Percentiles rank a stretch among this genome's conserved stretches.
Evolutionary conservation across 1,140 invertebrate species (phyloP).

Genomic region (Idris sp.): DNA sequence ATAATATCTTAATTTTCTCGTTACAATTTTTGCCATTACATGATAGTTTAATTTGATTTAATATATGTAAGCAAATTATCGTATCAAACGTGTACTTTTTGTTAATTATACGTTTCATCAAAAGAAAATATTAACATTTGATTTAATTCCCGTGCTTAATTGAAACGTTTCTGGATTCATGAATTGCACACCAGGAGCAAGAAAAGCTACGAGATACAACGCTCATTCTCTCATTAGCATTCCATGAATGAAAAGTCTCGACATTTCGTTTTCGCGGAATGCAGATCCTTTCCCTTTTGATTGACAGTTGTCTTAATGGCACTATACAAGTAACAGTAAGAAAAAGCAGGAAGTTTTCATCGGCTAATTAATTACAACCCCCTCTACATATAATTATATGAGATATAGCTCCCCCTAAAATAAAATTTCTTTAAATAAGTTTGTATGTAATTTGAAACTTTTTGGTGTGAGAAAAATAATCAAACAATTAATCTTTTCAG

Average conservation of each 20-base stretch:
- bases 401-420: too few species aligned
- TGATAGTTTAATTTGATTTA: slow-evolving; percentile 1
- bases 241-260: slow-evolving; percentile 43
- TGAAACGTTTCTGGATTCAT: slow-evolving; percentile 42
- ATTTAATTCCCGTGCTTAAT: slow-evolving; percentile 42
- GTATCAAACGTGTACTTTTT: slow-evolving; percentile 19
- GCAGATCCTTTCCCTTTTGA: slow-evolving; percentile 54
- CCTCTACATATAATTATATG: too few species aligned
- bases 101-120: slow-evolving; percentile 37
- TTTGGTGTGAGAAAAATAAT: too few species aligned
- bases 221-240: slow-evolving; percentile 33
- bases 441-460: too few species aligned
- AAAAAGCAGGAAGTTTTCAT: slow-evolving; percentile 34
- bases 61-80: slow-evolving; percentile 11
- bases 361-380: too few species aligned
- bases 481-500: too few species aligned
- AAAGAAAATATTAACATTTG: slow-evolving; percentile 33
- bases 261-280: slow-evolving; percentile 46
- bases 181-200: slow-evolving; percentile 31
- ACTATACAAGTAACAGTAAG: slow-evolving; percentile 34
- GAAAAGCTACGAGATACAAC: slow-evolving; percentile 9
- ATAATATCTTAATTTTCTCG: neutral
- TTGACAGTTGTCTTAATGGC: slow-evolving; percentile 33
- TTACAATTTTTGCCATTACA: neutral
- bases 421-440: too few species aligned